A percentile compares a stretch with the other conserved stretches of the same genome.
These are phyloP conservation scores for Crocuta crocuta DNA, from an alignment of 2,113 vertebrate species.

Conservation along the genomic window DNA sequence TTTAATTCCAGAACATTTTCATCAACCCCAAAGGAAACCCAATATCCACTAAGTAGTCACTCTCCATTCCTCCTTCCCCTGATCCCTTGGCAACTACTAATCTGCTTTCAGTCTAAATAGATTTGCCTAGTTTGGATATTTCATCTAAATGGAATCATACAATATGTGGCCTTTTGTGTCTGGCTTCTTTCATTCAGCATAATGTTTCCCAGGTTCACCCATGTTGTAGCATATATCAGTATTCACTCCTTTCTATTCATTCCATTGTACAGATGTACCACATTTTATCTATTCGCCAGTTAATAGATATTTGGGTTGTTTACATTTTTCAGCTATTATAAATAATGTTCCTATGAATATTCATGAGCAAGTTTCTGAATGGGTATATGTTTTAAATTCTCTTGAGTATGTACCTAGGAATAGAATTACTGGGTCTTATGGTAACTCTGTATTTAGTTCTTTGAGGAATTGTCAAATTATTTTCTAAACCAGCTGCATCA, in stretches of 20 bases:
- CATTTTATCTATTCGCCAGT: background rate
- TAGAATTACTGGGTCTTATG: background rate
- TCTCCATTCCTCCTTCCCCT: background rate
- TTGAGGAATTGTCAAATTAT: background rate
- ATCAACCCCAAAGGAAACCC: background rate
- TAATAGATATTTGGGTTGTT: background rate
- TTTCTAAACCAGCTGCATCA: background rate
- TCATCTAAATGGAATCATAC: background rate
- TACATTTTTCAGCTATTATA: background rate
- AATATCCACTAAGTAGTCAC: background rate
- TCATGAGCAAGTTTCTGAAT: background rate
- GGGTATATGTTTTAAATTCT: background rate
- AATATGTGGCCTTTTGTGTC: background rate
- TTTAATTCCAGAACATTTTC: slow-evolving; percentile 20
- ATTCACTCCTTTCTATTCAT: background rate
- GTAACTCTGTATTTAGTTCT: background rate
- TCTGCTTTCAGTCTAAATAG: background rate
- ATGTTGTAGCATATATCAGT: background rate
- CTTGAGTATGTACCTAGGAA: background rate
- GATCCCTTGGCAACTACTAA: background rate
- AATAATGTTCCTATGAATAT: background rate
- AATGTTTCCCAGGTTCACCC: background rate
- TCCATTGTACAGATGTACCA: background rate
- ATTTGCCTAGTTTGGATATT: background rate
- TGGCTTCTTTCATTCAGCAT: background rate